phyloP scores from a whole-genome alignment of 2,797 vertebrate genomes.

The Tangara arthus region DNA sequence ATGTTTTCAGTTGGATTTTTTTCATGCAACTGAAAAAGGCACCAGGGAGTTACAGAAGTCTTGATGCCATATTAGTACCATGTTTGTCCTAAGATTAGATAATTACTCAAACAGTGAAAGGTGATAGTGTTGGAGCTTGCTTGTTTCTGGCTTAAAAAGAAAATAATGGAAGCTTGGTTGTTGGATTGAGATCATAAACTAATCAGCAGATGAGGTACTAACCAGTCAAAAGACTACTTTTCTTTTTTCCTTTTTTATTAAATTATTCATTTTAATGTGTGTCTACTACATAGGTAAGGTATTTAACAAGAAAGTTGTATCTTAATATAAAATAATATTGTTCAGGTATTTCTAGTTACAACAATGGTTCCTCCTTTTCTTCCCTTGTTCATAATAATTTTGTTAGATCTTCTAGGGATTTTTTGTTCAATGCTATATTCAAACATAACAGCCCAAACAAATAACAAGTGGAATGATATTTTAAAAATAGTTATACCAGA shows the following conservation, averaged over 20 bases:
- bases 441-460: neutral
- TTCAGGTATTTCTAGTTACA: neutral
- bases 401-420: neutral
- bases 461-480: neutral
- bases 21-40: neutral
- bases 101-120: neutral
- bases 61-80: neutral
- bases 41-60: neutral
- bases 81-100: neutral
- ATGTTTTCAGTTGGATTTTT: neutral
- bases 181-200: neutral
- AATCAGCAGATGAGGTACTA: neutral
- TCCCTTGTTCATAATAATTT: neutral
- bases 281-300: neutral
- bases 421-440: neutral
- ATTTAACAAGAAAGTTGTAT: neutral
- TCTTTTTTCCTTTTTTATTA: neutral
- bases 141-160: neutral
- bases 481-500: neutral
- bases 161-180: neutral
- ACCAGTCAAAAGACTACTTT: neutral
- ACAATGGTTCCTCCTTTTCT: neutral
- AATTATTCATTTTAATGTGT: neutral
- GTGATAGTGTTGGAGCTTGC: neutral
- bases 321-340: neutral